These are phyloP conservation scores for Bombus polaris DNA, from an alignment of 1,140 invertebrate genomes.

Conservation along the genomic window DNA sequence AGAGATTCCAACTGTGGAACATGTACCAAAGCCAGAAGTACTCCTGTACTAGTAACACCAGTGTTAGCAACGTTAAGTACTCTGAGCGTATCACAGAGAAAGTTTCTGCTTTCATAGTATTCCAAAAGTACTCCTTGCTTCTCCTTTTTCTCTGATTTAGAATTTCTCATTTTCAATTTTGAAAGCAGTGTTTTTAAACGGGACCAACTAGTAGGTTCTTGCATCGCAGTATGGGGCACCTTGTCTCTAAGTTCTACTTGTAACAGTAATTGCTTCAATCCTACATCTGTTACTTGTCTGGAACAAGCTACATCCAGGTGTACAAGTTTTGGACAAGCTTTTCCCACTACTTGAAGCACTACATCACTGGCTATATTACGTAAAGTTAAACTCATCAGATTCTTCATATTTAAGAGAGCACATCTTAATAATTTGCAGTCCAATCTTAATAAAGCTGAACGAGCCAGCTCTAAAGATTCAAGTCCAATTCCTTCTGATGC, in stretches of 20 bases:
- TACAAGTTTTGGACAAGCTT: conserved; percentile 78
- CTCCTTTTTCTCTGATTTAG: conserved; percentile 68
- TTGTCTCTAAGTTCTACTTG: conserved; percentile 80
- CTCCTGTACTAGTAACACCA: conserved; percentile 79
- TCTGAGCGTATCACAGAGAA: conserved; percentile 78
- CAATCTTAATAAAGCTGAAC: conserved; percentile 79
- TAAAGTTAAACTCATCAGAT: conserved; percentile 78
- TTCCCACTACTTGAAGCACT: conserved; percentile 80
- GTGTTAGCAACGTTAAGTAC: conserved; percentile 82
- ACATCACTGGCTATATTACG: conserved; percentile 81
- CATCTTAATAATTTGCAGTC: conserved; percentile 80
- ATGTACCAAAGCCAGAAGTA: conserved; percentile 79
- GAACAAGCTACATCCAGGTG: conserved; percentile 82
- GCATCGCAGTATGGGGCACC: conserved; percentile 32
- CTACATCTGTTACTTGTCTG: conserved; percentile 81
- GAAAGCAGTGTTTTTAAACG: conserved; percentile 73
- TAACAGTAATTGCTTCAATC: conserved; percentile 80
- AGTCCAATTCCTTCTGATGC: conserved; percentile 79
- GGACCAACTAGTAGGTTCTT: conserved; percentile 76
- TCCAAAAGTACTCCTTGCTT: conserved; percentile 77
- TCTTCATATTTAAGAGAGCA: conserved; percentile 77
- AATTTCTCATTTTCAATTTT: conserved; percentile 68
- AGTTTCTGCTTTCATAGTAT: conserved; percentile 78
- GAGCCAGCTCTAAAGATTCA: conserved; percentile 78
- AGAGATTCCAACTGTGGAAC: conserved; percentile 80